phyloP scores from a whole-genome alignment of 2,797 vertebrate genomes.

The Crossoptilon crossoptilon region DNA sequence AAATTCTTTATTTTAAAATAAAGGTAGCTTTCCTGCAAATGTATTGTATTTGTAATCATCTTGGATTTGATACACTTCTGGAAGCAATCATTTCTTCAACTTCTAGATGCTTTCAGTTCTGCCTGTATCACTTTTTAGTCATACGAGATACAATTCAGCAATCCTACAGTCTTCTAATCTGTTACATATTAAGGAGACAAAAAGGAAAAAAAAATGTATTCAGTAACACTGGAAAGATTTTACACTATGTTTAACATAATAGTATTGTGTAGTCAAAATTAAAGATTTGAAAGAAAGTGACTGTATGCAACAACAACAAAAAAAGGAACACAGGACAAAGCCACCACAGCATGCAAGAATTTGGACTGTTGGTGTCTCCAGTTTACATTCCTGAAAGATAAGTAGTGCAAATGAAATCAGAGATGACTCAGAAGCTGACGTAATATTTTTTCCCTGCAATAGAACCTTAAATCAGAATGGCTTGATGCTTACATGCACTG shows the following conservation, averaged over 20 bases:
- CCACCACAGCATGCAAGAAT: background rate
- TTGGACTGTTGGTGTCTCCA: background rate
- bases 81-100: constrained; percentile 4
- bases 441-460: background rate
- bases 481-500: background rate
- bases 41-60: background rate
- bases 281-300: background rate
- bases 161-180: background rate
- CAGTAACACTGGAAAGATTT: background rate
- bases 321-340: background rate
- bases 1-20: background rate
- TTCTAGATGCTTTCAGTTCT: background rate
- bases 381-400: background rate
- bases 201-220: background rate
- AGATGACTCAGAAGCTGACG: background rate
- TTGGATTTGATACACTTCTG: background rate
- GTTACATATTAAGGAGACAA: background rate
- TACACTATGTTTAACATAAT: background rate
- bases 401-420: background rate
- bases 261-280: background rate
- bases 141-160: background rate
- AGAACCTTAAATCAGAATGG: background rate
- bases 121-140: background rate
- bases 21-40: background rate
- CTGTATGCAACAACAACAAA: background rate